Conservation (phyloP, 1,140 invertebrate species). For the Heliconius melpomene region DNA sequence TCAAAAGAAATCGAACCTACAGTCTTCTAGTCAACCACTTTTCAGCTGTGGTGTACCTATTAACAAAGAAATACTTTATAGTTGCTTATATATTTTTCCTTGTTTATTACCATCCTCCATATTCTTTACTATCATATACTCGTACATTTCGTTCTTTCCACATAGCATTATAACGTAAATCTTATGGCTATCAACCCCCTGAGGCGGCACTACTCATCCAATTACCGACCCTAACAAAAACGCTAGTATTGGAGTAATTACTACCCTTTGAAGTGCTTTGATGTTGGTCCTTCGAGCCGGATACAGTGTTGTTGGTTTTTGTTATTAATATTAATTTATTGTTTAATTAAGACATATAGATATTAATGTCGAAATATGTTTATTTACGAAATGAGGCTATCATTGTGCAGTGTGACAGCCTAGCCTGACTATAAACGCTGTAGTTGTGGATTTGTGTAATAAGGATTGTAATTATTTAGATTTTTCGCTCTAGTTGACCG, state of each 20-base stretch:
- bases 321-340: conserved; percentile 23
- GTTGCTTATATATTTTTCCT: no score
- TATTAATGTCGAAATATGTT: neutral
- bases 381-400: neutral
- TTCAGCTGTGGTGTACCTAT: no score
- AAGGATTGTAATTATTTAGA: no score
- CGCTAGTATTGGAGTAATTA: conserved; percentile 48
- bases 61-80: no score
- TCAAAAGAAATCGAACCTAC: no score
- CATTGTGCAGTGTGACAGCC: no score
- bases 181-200: conserved; percentile 18
- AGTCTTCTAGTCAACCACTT: no score
- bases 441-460: no score
- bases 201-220: conserved; percentile 30
- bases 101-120: neutral
- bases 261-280: conserved; percentile 41
- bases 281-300: conserved; percentile 35
- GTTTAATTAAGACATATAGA: conserved; percentile 16
- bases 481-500: no score
- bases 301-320: conserved; percentile 29
- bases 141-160: neutral
- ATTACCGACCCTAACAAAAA: conserved; percentile 33
- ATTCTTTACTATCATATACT: neutral
- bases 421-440: no score
- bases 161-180: conserved; percentile 18